These are phyloP conservation scores for Corvus hawaiiensis DNA, from an alignment of 2,113 vertebrate genomes.

Conservation along the genomic window DNA sequence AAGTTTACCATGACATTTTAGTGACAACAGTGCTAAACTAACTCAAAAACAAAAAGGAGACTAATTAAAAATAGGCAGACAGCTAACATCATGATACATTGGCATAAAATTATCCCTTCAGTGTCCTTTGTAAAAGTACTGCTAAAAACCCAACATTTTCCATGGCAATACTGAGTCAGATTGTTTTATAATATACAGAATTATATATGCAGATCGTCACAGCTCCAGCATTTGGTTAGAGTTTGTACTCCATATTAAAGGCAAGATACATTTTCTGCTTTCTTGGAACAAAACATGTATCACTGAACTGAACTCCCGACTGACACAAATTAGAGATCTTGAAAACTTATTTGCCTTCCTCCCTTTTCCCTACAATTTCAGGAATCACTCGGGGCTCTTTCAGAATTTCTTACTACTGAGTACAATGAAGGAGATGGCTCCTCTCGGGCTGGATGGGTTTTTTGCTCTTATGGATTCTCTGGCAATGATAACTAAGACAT, in stretches of 20 bases:
- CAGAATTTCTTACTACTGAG: neutral
- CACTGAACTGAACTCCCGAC: neutral
- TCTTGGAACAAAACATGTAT: neutral
- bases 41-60: slow-evolving; percentile 42
- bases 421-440: neutral
- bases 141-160: slow-evolving; percentile 11
- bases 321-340: neutral
- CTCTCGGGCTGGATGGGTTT: neutral
- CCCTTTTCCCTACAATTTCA: neutral
- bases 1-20: slow-evolving; percentile 67
- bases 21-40: slow-evolving; percentile 56
- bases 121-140: slow-evolving; percentile 38
- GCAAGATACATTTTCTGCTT: neutral
- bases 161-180: slow-evolving; percentile 50
- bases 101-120: slow-evolving; percentile 54
- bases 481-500: neutral
- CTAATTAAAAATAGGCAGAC: slow-evolving; percentile 62
- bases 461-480: neutral
- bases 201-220: neutral
- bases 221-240: neutral
- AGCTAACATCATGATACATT: slow-evolving; percentile 21
- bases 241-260: neutral
- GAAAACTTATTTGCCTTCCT: neutral
- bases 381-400: neutral
- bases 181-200: slow-evolving; percentile 4